Evolutionary conservation across 2,888 invertebrate species (phyloP).

Genomic region (Drosophila anceps): DNA sequence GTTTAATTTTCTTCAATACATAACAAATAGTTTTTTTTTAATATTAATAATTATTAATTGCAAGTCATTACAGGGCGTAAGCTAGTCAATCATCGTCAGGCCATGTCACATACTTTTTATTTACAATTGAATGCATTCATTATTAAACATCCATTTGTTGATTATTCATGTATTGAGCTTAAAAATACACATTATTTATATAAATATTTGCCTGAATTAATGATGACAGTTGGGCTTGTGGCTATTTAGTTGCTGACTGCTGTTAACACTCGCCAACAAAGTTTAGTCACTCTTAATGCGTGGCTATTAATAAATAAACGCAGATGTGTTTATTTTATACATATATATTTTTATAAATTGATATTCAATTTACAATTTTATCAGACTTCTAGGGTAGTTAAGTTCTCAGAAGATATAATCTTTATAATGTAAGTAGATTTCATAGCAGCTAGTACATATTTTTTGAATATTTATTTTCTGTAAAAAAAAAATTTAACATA

Average conservation of each 20-base stretch:
- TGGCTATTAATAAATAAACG: not conserved
- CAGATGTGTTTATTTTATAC: not conserved
- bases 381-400: not conserved
- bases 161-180: slow-evolving; percentile 49
- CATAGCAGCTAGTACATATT: not conserved
- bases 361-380: not conserved
- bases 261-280: slow-evolving; percentile 4
- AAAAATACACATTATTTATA: slow-evolving; percentile 40
- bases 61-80: slow-evolving; percentile 9
- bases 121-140: slow-evolving; percentile 23
- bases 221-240: slow-evolving; percentile 46
- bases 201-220: slow-evolving; percentile 46
- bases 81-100: not conserved
- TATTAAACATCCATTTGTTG: slow-evolving; percentile 46
- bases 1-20: not conserved
- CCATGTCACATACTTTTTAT: not conserved
- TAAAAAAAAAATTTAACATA: not conserved
- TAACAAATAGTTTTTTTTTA: not conserved
- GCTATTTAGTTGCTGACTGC: slow-evolving; percentile 33
- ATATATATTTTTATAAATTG: slow-evolving; percentile 8
- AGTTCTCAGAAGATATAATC: slow-evolving; percentile 4
- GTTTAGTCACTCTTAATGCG: slow-evolving; percentile 13
- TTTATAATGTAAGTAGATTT: not conserved
- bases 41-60: too few relatives aligned
- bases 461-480: not conserved